Evolutionary conservation across 2,888 invertebrate species (phyloP).

Genomic region (Oscheius sp.): DNA sequence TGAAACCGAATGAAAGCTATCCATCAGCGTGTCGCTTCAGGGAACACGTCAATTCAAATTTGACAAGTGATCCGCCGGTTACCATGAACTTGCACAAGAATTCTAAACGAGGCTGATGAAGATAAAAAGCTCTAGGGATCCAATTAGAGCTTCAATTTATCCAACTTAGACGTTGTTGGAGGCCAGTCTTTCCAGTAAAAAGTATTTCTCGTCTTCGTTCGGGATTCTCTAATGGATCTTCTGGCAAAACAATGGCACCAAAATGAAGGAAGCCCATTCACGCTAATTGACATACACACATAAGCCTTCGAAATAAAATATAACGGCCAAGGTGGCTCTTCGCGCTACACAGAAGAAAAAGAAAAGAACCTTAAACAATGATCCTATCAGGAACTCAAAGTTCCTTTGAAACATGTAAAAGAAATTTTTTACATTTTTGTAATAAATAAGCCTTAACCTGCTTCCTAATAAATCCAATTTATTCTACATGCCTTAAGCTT

Average conservation of each 20-base stretch:
- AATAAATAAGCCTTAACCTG: too few species aligned
- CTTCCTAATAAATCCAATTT: too few species aligned
- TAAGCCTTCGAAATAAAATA: too few species aligned
- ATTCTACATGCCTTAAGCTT: too few species aligned
- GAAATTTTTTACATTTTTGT: too few species aligned
- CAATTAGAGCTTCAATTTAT: not conserved
- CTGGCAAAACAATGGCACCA: not conserved
- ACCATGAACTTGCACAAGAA: slow-evolving; percentile 6
- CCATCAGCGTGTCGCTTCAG: not conserved
- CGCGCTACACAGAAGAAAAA: too few species aligned
- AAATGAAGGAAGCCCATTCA: too few species aligned
- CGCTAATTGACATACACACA: too few species aligned
- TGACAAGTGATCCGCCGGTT: slow-evolving; percentile 7
- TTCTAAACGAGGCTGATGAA: not conserved
- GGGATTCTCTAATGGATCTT: not conserved
- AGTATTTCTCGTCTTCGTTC: not conserved
- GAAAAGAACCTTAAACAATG: too few species aligned
- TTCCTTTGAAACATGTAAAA: too few species aligned
- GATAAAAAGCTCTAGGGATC: not conserved
- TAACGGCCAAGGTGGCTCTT: too few species aligned
- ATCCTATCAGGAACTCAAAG: too few species aligned
- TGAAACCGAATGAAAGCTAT: slow-evolving; percentile 6
- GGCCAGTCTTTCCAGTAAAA: not conserved
- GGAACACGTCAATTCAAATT: not conserved
- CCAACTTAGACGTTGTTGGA: not conserved